Evolutionary conservation across 2,888 invertebrate genomes (phyloP).

Genomic region (Frankliniella fusca): DNA sequence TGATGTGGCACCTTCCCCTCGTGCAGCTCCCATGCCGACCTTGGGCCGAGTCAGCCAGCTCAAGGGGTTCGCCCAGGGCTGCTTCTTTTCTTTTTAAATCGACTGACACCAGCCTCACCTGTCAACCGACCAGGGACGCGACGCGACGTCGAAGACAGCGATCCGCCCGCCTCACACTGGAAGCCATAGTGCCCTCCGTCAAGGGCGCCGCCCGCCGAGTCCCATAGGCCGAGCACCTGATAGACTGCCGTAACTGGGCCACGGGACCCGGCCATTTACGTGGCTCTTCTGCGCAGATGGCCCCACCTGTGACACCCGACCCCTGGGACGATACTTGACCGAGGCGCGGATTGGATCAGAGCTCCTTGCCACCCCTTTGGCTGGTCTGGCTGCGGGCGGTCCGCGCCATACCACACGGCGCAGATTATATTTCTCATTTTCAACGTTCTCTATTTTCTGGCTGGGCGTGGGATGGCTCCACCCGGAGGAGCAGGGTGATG

Average conservation of each 20-base stretch:
- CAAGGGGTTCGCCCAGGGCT: not conserved
- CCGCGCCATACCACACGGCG: not conserved
- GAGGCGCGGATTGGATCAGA: constrained; percentile 11
- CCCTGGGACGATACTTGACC: constrained; percentile 7
- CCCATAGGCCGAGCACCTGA: not conserved
- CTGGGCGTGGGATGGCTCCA: not conserved
- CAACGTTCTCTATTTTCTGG: not conserved
- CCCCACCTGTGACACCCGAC: not conserved
- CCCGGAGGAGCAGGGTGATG: not conserved
- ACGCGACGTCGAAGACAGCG: not conserved
- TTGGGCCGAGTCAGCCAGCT: too few relatives aligned
- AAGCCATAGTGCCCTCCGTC: not conserved
- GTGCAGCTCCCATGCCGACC: too few relatives aligned
- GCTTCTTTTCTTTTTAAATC: not conserved
- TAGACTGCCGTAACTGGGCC: too few relatives aligned
- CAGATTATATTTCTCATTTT: not conserved
- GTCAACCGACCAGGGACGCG: not conserved
- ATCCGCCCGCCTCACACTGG: not conserved
- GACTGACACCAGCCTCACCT: not conserved
- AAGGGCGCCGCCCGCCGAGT: not conserved
- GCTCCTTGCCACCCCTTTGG: not conserved
- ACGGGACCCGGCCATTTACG: too few relatives aligned
- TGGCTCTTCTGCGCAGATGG: too few relatives aligned
- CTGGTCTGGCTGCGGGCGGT: not conserved
- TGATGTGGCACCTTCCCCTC: too few relatives aligned